Evolutionary conservation across 2,113 vertebrate genomes (phyloP).

Genomic region (Saguinus midas): DNA sequence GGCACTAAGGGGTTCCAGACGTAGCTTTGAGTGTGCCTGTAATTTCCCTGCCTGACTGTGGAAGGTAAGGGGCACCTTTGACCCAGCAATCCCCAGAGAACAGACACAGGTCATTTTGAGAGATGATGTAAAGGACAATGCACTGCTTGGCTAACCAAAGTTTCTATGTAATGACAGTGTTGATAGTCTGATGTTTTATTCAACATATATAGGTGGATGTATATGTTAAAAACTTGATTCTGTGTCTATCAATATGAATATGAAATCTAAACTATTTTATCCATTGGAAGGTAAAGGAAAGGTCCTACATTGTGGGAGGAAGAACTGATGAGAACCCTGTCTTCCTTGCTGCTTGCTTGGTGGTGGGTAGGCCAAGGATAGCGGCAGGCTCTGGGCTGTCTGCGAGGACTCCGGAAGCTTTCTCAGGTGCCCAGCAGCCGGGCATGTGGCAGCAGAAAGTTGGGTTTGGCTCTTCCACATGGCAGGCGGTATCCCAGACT

Average conservation of each 20-base stretch:
- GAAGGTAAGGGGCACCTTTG: background rate
- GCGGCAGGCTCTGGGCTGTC: background rate
- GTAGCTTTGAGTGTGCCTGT: background rate
- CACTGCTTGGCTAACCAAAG: conserved; percentile 77
- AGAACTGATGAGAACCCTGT: background rate
- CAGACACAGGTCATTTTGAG: conserved; percentile 74
- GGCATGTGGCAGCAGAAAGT: conserved; percentile 70
- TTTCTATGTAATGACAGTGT: conserved; percentile 79
- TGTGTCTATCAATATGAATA: conserved; percentile 79
- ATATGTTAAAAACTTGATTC: conserved; percentile 78
- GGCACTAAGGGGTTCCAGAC: background rate
- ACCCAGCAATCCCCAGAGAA: conserved; percentile 78
- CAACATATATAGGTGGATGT: conserved; percentile 76
- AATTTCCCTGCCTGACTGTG: background rate
- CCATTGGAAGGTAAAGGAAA: conserved; percentile 80
- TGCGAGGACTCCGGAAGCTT: conserved; percentile 14
- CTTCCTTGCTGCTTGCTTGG: background rate
- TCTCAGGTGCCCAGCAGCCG: conserved; percentile 8
- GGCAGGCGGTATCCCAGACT: conserved; percentile 71
- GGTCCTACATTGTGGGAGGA: conserved; percentile 63
- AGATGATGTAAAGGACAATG: conserved; percentile 59
- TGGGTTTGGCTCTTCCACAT: conserved; percentile 57
- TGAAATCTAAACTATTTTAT: conserved; percentile 79
- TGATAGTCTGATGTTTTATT: conserved; percentile 78
- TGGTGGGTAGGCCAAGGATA: conserved; percentile 20